These are phyloP conservation scores for Euura lappo DNA, from an alignment of 1,140 invertebrate genomes.

Conservation along the genomic window DNA sequence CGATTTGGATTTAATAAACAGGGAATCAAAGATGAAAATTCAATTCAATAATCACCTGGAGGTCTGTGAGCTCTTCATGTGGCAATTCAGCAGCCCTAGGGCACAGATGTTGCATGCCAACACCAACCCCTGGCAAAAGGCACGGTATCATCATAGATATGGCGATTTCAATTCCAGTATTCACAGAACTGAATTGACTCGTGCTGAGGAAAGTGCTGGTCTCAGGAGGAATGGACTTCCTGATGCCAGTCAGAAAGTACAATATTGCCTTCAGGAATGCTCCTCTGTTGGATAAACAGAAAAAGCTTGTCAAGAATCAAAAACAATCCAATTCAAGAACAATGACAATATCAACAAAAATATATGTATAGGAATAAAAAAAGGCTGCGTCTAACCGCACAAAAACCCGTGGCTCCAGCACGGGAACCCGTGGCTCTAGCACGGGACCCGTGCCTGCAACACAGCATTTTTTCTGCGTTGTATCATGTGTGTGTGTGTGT, in stretches of 20 bases:
- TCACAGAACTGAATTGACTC: constrained; percentile 62
- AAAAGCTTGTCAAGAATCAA: neutral
- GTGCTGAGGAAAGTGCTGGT: constrained; percentile 64
- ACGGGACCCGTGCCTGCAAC: too few species aligned
- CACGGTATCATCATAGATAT: constrained; percentile 67
- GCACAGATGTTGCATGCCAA: constrained; percentile 58
- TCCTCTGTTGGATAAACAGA: constrained; percentile 18
- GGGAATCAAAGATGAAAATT: constrained; percentile 5
- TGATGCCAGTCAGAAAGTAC: constrained; percentile 34
- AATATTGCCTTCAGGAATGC: constrained; percentile 40
- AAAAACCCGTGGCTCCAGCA: too few species aligned
- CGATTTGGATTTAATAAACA: constrained; percentile 8
- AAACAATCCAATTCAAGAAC: neutral
- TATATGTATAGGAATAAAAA: neutral
- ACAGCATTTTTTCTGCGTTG: too few species aligned
- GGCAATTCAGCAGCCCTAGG: constrained; percentile 32
- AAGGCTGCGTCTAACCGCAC: constrained; percentile 1
- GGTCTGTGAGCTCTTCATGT: constrained; percentile 37
- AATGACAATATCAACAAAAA: neutral
- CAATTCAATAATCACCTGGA: constrained; percentile 30
- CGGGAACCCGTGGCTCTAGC: too few species aligned
- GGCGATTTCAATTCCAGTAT: constrained; percentile 65
- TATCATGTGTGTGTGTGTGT: too few species aligned
- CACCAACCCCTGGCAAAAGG: constrained; percentile 70
- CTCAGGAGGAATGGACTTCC: constrained; percentile 29